Evolutionary conservation across 35 echinoderm and acorn worm genomes (phyloP).

Genomic region (Anneissia japonica): DNA sequence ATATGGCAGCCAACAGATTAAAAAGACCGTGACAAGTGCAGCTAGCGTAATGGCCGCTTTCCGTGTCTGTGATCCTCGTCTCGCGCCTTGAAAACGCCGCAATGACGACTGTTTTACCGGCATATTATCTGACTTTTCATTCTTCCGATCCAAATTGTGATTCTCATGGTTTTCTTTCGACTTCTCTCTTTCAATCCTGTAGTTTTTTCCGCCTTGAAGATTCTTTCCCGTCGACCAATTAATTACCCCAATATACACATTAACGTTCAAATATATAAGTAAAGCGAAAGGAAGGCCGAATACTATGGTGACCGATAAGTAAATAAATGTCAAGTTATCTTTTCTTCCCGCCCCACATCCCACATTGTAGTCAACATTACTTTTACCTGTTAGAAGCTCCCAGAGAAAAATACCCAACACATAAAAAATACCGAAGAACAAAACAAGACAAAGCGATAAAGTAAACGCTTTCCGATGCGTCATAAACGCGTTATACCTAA

Average conservation of each 20-base stretch:
- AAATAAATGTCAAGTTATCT: conserved; percentile 23
- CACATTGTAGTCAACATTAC: conserved; percentile 4
- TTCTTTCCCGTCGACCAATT: neutral
- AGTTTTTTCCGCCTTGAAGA: no score
- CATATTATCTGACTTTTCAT: no score
- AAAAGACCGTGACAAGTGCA: neutral
- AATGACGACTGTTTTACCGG: no score
- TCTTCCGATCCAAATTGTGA: no score
- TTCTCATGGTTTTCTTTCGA: no score
- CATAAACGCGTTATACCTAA: conserved; percentile 24
- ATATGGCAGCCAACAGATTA: neutral
- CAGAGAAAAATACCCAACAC: neutral
- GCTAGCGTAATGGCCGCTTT: conserved; percentile 1
- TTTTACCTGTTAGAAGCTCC: neutral
- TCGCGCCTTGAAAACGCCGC: no score
- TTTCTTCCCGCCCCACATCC: conserved; percentile 6
- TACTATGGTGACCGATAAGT: neutral
- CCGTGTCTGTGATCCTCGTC: no score
- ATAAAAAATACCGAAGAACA: neutral
- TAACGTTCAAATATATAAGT: neutral
- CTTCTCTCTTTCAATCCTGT: no score
- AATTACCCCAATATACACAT: neutral
- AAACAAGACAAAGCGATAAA: neutral
- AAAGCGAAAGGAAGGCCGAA: neutral
- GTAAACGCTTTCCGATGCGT: neutral